Conservation (phyloP, 2,888 invertebrate genomes). For the Chloromyia formosa region DNA sequence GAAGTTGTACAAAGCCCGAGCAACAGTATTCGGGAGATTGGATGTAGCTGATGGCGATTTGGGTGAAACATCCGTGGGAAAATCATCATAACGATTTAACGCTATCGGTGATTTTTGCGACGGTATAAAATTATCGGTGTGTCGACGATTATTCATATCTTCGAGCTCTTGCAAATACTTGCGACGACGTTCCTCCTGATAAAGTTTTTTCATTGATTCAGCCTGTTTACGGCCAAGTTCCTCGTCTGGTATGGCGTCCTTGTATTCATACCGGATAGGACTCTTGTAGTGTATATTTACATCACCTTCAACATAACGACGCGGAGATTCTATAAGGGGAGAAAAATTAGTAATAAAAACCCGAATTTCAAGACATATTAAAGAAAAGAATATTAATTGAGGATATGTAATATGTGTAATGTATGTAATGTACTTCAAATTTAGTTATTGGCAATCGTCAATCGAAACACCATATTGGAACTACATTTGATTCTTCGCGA, state of each 20-base stretch:
- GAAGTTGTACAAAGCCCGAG: conserved; percentile 90
- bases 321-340: conserved; percentile 77
- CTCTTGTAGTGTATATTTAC: conserved; percentile 94
- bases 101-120: conserved; percentile 94
- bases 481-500: no score
- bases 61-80: conserved; percentile 72
- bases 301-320: conserved; percentile 90
- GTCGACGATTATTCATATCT: conserved; percentile 92
- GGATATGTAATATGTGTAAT: no score
- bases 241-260: conserved; percentile 87
- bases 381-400: no score
- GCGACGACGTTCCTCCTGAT: conserved; percentile 87
- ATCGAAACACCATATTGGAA: no score
- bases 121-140: conserved; percentile 93
- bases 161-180: conserved; percentile 93
- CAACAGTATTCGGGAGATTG: conserved; percentile 79
- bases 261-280: conserved; percentile 86
- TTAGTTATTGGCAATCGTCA: no score
- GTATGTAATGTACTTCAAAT: no score
- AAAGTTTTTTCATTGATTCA: conserved; percentile 88
- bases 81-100: conserved; percentile 91
- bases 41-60: conserved; percentile 63
- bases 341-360: background rate
- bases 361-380: background rate
- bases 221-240: conserved; percentile 88